Evolutionary conservation across 2,888 invertebrate genomes (phyloP).

Genomic region (Dryobota labecula): DNA sequence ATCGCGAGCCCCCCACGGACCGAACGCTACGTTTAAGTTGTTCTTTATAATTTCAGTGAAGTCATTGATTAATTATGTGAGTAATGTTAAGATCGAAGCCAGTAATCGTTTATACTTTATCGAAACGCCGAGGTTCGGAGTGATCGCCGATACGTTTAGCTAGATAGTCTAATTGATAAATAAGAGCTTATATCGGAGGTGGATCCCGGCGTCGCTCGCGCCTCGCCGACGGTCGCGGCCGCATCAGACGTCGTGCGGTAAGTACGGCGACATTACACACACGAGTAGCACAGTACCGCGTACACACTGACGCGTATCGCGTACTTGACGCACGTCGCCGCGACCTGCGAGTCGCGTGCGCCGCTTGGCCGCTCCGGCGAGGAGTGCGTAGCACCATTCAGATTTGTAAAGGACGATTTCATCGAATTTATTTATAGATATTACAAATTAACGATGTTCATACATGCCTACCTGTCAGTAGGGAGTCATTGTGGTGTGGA

Average conservation of each 20-base stretch:
- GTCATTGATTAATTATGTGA: constrained; percentile 84
- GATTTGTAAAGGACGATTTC: constrained; percentile 88
- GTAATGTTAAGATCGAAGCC: constrained; percentile 86
- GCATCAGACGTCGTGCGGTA: constrained; percentile 74
- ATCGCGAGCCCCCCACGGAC: constrained; percentile 72
- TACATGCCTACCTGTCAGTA: constrained; percentile 83
- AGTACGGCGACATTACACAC: constrained; percentile 75
- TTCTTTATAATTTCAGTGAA: constrained; percentile 85
- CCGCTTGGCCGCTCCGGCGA: constrained; percentile 69
- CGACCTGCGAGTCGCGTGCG: constrained; percentile 62
- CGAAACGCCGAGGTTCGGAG: constrained; percentile 82
- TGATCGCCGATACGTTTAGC: constrained; percentile 83
- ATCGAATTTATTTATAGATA: constrained; percentile 91
- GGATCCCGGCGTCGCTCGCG: constrained; percentile 79
- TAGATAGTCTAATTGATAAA: constrained; percentile 87
- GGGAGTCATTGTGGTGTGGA: constrained; percentile 88
- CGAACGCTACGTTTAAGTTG: constrained; percentile 79
- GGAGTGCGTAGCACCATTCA: constrained; percentile 77
- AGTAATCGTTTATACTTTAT: constrained; percentile 85
- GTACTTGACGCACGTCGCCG: constrained; percentile 55
- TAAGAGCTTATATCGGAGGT: constrained; percentile 84
- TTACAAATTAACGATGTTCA: constrained; percentile 87
- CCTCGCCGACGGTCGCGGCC: constrained; percentile 71
- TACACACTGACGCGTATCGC: constrained; percentile 38
- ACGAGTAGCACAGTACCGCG: constrained; percentile 62